Percentiles rank a stretch among this genome's conserved stretches.
phyloP scores from a whole-genome alignment of 1,140 invertebrate genomes.

The Thaumatotibia leucotreta region DNA sequence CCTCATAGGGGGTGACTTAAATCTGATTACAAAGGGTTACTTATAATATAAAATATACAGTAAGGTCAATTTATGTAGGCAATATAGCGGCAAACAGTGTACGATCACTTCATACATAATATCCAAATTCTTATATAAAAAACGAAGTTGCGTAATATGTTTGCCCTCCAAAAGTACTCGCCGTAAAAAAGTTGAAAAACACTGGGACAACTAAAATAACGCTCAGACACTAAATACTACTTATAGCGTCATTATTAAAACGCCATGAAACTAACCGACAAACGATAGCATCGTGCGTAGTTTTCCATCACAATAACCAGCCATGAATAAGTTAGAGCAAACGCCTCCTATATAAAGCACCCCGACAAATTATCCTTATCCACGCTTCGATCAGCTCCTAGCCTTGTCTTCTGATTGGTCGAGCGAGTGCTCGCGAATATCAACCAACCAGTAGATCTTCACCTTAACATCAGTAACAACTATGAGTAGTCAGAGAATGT shows the following conservation, averaged over 20 bases:
- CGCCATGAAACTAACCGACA: not conserved
- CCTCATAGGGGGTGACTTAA: no score
- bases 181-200: no score
- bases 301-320: not conserved
- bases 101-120: no score
- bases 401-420: not conserved
- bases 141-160: no score
- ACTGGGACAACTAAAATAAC: no score
- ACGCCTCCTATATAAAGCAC: not conserved
- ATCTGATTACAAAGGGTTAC: no score
- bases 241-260: not conserved
- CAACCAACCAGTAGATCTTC: not conserved
- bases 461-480: not conserved
- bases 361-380: slow-evolving; percentile 9
- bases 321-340: slow-evolving; percentile 7
- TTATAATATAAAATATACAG: no score
- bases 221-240: no score
- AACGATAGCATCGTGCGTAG: not conserved
- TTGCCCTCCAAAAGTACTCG: no score
- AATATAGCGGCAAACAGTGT: no score
- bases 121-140: no score
- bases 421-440: not conserved
- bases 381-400: not conserved
- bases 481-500: not conserved
- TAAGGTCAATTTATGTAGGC: no score